Conservation (phyloP, 2,797 vertebrate species). For the Nyctalus aviator region DNA sequence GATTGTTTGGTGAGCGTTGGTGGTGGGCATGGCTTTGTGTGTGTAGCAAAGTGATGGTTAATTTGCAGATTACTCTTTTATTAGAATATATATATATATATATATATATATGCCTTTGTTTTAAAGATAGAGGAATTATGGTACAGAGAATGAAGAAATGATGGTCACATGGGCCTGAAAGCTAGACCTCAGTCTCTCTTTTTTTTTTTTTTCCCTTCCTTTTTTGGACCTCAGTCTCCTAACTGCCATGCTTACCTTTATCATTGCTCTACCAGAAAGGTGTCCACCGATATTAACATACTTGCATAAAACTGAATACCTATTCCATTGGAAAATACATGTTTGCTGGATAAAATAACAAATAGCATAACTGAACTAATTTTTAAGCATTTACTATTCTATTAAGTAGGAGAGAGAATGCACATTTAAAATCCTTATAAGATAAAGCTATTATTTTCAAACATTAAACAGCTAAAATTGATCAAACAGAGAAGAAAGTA, state of each 20-base stretch:
- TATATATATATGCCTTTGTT: not conserved
- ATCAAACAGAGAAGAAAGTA: not conserved
- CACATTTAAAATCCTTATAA: constrained; percentile 9
- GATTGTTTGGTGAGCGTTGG: too few relatives aligned
- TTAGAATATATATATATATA: too few relatives aligned
- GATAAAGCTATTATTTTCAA: not conserved
- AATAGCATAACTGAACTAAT: not conserved
- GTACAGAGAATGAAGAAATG: not conserved
- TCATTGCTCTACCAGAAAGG: not conserved
- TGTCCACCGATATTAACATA: too few relatives aligned
- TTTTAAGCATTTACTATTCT: not conserved
- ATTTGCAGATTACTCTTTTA: too few relatives aligned
- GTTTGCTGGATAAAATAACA: not conserved
- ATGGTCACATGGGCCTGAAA: not conserved
- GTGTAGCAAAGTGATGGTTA: too few relatives aligned
- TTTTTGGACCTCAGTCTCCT: not conserved
- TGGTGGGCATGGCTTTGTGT: too few relatives aligned
- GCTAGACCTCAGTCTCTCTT: not conserved
- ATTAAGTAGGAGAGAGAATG: not conserved
- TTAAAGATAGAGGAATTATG: not conserved
- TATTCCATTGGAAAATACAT: not conserved
- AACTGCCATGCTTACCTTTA: not conserved
- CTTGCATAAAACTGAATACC: not conserved
- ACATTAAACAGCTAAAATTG: not conserved
- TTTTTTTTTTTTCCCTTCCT: too few relatives aligned